Percentiles rank a stretch among this genome's conserved stretches.
phyloP scores from a whole-genome alignment of 2,113 vertebrate species.

The Charadrius vociferus region DNA sequence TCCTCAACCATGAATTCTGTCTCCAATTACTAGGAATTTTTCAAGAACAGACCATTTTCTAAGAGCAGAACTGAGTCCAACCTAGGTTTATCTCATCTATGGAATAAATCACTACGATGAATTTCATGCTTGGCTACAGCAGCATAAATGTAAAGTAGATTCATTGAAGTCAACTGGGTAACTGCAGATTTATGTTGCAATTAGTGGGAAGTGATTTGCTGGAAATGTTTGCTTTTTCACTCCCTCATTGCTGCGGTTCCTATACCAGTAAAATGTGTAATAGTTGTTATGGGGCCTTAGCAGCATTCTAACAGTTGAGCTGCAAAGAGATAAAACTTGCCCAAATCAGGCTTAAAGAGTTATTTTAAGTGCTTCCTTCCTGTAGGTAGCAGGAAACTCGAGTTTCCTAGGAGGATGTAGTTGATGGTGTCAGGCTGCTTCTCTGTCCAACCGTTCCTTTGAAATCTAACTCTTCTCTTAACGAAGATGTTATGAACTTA shows the following conservation, averaged over 20 bases:
- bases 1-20: not conserved
- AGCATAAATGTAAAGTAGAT: conserved; percentile 14
- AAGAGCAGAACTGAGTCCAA: not conserved
- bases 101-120: conserved; percentile 26
- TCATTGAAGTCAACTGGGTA: conserved; percentile 7
- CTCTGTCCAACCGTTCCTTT: not conserved
- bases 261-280: not conserved
- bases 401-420: not conserved
- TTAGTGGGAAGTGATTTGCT: conserved; percentile 29
- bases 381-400: not conserved
- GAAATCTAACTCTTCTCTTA: not conserved
- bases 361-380: not conserved
- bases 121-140: conserved; percentile 32
- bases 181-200: conserved; percentile 40
- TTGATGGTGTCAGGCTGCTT: not conserved
- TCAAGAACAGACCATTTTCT: not conserved
- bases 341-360: not conserved
- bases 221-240: not conserved
- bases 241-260: not conserved
- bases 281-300: not conserved
- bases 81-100: not conserved
- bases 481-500: not conserved
- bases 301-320: not conserved
- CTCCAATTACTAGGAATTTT: not conserved
- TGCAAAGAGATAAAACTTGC: not conserved